Evolutionary conservation across 2,888 invertebrate species (phyloP), one percentile per base, ranked within the genome.

Genomic region (Phyllotreta cruciferae): DNA sequence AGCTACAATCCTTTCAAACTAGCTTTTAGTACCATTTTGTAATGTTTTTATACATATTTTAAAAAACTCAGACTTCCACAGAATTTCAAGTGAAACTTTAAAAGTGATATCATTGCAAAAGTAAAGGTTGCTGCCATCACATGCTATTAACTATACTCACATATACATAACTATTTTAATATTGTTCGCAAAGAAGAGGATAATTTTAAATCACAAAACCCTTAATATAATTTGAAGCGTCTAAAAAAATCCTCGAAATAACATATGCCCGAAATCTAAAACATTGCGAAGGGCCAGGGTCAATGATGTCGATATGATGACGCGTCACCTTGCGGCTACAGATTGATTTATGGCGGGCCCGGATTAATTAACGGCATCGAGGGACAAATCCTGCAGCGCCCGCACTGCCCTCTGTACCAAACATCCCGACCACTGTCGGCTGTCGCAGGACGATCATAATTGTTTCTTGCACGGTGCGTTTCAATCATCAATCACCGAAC

Each of bases 291-390:
- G 73, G 75, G 77, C 75, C 77, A 77, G 78, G 24, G 79, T 80
- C 80, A 80, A 80, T 80, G 79, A 80, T 80, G 80, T 79, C 80
- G 77, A 80, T 80, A 80, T 80, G 79, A 80, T 80, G 80, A 78
- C 79, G 79, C 80, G 80, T 79, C 80, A 80, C 80, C 80, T 80
- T 80, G 80, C 78, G 79, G 79, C 77, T 78, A 78, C 79, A 79
- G 78, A 79, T 80, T 80, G 80, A 80, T 80, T 80, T 80, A 80
- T 80, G 80, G 77, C 76, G 74, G 73, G 74, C 70, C 66, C 71
- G 76, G 79, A 79, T 79, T 79, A 80, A 79, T 79, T 79, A 79
- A 78, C 77, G 60, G 52, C 60, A 60, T 77, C 75, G 74, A 74
- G 68, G 69, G 72, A 74, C 75, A 75, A 74, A 77, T 74, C 76